phyloP scores from a whole-genome alignment of 2,888 invertebrate species.

The Drosophila pegasa region DNA sequence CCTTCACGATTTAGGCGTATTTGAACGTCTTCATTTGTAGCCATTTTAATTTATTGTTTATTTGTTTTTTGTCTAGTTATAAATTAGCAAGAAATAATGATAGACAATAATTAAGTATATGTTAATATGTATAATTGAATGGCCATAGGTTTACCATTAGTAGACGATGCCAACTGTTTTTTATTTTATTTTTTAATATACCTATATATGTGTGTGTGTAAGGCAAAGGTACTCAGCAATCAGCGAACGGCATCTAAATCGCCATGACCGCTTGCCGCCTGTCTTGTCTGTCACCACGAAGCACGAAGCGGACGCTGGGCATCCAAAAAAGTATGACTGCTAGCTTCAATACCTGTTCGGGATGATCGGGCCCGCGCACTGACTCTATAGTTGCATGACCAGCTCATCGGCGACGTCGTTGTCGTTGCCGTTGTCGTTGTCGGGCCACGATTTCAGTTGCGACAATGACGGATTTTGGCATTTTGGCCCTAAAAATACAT shows the following conservation, averaged over 20 bases:
- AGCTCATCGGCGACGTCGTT: conserved; percentile 45
- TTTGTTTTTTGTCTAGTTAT: conserved; percentile 35
- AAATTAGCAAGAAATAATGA: conserved; percentile 53
- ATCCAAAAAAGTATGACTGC: conserved; percentile 57
- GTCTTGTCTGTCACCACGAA: conserved; percentile 58
- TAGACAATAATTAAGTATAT: conserved; percentile 53
- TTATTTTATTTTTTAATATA: no score
- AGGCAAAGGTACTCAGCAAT: conserved; percentile 29
- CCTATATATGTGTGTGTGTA: background rate
- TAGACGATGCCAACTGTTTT: conserved; percentile 20
- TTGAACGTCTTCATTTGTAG: conserved; percentile 32
- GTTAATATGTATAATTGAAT: conserved; percentile 51
- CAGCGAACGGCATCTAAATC: conserved; percentile 40
- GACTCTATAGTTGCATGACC: conserved; percentile 67
- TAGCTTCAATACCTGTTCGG: conserved; percentile 68
- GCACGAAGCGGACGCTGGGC: conserved; percentile 71
- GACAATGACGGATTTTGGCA: conserved; percentile 74
- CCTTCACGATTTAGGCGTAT: conserved; percentile 33
- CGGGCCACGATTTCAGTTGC: conserved; percentile 59
- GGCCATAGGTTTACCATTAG: conserved; percentile 9
- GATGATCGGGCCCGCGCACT: conserved; percentile 67
- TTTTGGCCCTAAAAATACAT: conserved; percentile 69
- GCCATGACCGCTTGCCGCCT: conserved; percentile 66
- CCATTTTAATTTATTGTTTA: conserved; percentile 11
- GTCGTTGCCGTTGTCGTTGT: conserved; percentile 19